These are phyloP conservation scores for Agelaius tricolor DNA, from an alignment of 2,113 vertebrate species.

Conservation along the genomic window DNA sequence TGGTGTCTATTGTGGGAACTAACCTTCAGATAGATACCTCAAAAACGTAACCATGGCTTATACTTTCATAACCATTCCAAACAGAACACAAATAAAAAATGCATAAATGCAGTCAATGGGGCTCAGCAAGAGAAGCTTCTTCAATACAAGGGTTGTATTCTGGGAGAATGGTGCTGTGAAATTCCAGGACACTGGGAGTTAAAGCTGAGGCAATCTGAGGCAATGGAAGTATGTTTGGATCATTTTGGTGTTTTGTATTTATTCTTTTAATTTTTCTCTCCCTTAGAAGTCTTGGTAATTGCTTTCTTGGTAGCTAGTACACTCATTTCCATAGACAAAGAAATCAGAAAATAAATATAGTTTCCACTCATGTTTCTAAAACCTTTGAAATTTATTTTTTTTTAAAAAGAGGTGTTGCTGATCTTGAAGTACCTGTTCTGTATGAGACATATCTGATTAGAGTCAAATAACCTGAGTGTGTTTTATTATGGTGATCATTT, in stretches of 20 bases:
- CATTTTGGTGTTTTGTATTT: not conserved
- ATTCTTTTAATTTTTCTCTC: slow-evolving; percentile 45
- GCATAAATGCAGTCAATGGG: not conserved
- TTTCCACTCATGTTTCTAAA: slow-evolving; percentile 18
- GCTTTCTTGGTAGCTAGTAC: slow-evolving; percentile 6
- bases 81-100: not conserved
- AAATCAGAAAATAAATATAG: slow-evolving; percentile 15
- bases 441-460: not conserved
- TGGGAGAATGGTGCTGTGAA: not conserved
- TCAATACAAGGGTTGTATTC: not conserved
- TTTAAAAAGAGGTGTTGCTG: not conserved
- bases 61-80: not conserved
- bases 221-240: not conserved
- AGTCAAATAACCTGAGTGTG: not conserved
- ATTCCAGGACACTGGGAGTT: not conserved
- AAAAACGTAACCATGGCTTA: not conserved
- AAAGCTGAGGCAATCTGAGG: not conserved
- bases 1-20: not conserved
- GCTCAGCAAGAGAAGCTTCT: not conserved
- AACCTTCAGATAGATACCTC: not conserved
- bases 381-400: not conserved
- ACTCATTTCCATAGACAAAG: not conserved
- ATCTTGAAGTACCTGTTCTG: slow-evolving; percentile 4
- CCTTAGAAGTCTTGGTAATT: slow-evolving; percentile 33
- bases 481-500: not conserved